These are phyloP conservation scores for Acrobasis suavella DNA, from an alignment of 2,888 invertebrate genomes.

Conservation along the genomic window DNA sequence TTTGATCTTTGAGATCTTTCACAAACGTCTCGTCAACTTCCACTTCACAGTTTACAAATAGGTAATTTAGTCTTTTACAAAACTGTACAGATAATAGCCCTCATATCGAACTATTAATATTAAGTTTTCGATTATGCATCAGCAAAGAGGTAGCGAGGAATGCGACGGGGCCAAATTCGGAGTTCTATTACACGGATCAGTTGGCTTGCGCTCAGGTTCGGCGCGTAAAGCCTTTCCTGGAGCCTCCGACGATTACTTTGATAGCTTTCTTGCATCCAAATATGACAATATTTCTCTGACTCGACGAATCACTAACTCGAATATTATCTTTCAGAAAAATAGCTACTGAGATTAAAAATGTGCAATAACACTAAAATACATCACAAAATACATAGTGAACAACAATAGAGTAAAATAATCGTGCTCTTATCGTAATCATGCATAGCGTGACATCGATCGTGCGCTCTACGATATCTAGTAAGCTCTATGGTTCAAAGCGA, in stretches of 20 bases:
- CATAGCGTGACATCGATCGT: slow-evolving; percentile 77
- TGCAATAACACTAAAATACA: slow-evolving; percentile 70
- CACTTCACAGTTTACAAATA: no score
- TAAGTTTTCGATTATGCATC: slow-evolving; percentile 42
- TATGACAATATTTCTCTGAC: slow-evolving; percentile 45
- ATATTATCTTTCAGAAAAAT: not conserved
- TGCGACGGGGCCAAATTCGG: slow-evolving; percentile 55
- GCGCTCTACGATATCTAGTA: slow-evolving; percentile 64
- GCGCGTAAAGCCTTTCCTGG: slow-evolving; percentile 61
- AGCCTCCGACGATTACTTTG: slow-evolving; percentile 56
- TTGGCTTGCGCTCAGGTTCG: slow-evolving; percentile 64
- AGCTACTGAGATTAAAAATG: slow-evolving; percentile 45
- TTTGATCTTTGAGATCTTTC: no score
- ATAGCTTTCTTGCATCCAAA: slow-evolving; percentile 50
- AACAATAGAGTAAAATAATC: slow-evolving; percentile 60
- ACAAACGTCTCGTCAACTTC: no score
- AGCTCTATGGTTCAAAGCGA: slow-evolving; percentile 71
- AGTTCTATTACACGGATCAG: slow-evolving; percentile 76
- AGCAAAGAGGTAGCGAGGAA: slow-evolving; percentile 43
- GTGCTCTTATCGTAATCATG: slow-evolving; percentile 80
- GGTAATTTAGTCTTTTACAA: no score
- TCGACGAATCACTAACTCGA: slow-evolving; percentile 25
- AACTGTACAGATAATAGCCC: no score
- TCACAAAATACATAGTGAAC: slow-evolving; percentile 57
- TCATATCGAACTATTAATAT: slow-evolving; percentile 9